Base-by-base conservation (phyloP, 2,888 invertebrate genomes). In the Aradus depressus region DNA sequence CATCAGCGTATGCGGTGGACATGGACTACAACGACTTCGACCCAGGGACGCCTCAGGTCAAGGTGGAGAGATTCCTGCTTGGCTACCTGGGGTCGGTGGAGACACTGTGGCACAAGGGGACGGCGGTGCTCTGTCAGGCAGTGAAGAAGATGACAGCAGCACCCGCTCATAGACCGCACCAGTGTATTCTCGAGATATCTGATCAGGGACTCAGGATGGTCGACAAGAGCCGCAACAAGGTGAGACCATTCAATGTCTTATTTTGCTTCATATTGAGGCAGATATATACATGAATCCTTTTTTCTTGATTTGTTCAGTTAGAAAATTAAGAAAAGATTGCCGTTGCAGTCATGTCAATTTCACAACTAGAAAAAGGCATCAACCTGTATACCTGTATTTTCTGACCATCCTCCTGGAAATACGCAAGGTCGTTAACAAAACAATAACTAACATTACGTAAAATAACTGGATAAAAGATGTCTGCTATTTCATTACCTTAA, bases 41-140 rank as follows among this genome's bases (percentile, higher is more conserved):
- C 68, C 86, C 90, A 3, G 76, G 81, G 37, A 81, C 83, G 60
- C 81, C 85, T 57, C 84, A 86, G 69, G 84, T 85, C 16, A 82
- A 87, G 67, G 75, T 88, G 61, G 92, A 92, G 66, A 73, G 91
- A 59, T 92, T 89, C 68, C 74, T 91, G 51, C 72, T 97, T 64
- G 89, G 91, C 64, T 96, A 95, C 69, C 77, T 97, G 66, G 97
- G 96, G 1, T 95, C 95, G 1, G 89, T 97, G 44, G 96, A 97
- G 70, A 96, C 96, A 0, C 72, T 86, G 60, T 87, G 89, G 60
- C 95, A 96, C 70, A 96, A 96, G 72, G 96, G 97, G n/a, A 95
- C 93, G 21, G 84, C 90, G 5, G 92, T 95, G 0, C 83, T 91
- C 12, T 89, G 89, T 66, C 89, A 90, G 71, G 91, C 90, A 0